These are phyloP conservation scores for Diarsia rubi DNA, from an alignment of 2,888 invertebrate species.

Conservation along the genomic window DNA sequence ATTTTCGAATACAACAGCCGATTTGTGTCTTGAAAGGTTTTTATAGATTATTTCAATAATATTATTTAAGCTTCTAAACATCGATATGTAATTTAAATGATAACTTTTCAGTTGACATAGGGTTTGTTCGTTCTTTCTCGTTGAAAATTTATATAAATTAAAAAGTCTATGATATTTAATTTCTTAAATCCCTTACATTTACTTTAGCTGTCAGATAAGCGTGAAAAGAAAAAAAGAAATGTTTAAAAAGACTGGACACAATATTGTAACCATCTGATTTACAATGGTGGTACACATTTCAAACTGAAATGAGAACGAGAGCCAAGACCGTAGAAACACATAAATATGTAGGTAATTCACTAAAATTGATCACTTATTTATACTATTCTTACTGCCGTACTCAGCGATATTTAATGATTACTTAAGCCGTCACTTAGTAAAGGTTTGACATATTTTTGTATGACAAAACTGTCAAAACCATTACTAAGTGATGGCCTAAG, in stretches of 20 bases:
- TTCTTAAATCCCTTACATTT: constrained; percentile 30
- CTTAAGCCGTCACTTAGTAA: too few relatives aligned
- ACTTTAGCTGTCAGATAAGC: constrained; percentile 44
- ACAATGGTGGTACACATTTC: background rate
- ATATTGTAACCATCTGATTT: constrained; percentile 3
- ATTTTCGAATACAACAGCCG: constrained; percentile 10
- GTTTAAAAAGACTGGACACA: constrained; percentile 19
- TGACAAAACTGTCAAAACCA: too few relatives aligned
- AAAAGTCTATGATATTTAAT: constrained; percentile 9
- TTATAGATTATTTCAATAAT: constrained; percentile 5
- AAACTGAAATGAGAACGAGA: constrained; percentile 5
- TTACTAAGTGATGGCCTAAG: too few relatives aligned
- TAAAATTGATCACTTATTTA: constrained; percentile 10
- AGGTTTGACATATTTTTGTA: too few relatives aligned
- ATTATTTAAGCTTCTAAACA: constrained; percentile 19
- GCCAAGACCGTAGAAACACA: background rate
- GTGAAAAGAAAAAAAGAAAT: constrained; percentile 44
- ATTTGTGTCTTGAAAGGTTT: constrained; percentile 26
- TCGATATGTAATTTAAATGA: constrained; percentile 39
- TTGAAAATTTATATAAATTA: constrained; percentile 6
- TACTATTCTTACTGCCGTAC: background rate
- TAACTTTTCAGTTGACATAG: background rate
- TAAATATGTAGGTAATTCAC: background rate
- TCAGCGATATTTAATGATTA: too few relatives aligned
- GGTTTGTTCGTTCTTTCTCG: background rate